A percentile compares a stretch with the other conserved stretches of the same genome.
These are phyloP conservation scores for Polymixis lichenea DNA, from an alignment of 2,888 invertebrate species.

Conservation along the genomic window DNA sequence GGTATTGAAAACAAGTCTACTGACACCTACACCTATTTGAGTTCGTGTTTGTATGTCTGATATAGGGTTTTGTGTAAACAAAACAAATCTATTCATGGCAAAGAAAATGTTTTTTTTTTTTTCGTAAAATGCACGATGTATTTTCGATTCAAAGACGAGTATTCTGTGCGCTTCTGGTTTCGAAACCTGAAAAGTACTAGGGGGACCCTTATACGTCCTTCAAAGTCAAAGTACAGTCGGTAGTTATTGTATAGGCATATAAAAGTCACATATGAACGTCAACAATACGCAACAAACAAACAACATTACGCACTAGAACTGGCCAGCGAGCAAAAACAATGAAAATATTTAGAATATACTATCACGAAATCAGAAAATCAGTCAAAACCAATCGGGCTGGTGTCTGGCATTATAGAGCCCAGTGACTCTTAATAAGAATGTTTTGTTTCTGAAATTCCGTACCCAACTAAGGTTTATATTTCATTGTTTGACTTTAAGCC, in stretches of 20 bases:
- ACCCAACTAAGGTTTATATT: not conserved
- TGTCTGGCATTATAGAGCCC: not conserved
- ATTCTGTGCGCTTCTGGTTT: not conserved
- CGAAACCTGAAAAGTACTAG: not conserved
- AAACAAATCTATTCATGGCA: not conserved
- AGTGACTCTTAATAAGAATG: not conserved
- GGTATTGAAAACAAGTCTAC: conserved; percentile 4
- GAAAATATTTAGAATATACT: not conserved
- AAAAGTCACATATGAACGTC: too few species aligned
- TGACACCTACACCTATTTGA: not conserved
- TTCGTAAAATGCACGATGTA: not conserved
- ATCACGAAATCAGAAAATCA: not conserved
- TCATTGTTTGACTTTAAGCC: not conserved
- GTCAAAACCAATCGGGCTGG: not conserved
- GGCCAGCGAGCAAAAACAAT: not conserved
- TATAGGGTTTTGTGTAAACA: not conserved
- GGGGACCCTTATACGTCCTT: not conserved
- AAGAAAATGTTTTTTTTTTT: not conserved
- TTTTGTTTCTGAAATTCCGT: not conserved
- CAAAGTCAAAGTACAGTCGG: too few species aligned
- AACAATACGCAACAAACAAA: too few species aligned
- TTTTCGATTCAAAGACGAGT: not conserved
- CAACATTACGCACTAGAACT: not conserved
- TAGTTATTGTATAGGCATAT: too few species aligned
- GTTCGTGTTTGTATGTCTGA: not conserved